Base-by-base conservation (phyloP, 2,888 invertebrate species). In the Sylvicola fuscatus region DNA sequence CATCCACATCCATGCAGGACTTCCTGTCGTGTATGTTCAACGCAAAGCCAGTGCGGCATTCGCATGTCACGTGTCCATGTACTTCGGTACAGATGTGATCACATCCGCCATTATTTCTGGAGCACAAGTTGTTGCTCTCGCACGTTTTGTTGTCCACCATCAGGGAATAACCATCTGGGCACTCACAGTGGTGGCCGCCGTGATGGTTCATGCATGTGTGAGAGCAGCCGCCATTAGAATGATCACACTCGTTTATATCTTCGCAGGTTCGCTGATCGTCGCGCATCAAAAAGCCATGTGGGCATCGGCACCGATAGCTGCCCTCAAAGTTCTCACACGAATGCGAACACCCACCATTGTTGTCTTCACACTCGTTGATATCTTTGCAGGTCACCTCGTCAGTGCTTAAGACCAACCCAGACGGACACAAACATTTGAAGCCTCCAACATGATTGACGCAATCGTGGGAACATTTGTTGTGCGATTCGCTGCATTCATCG, bases 291-390 rank as follows among this genome's bases (percentile, higher is more conserved):
- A 52, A 60, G 2, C 56, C 60, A 7, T 37, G 41, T 1, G 62
- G 62, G 44, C 70, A 70, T 3, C 50, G 48, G 41, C 71, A 72
- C 32, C 53, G 49, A 41, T 53, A 64, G 13, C 63, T 56, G 7
- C 68, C 70, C n/a, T 59, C 57, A 3, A 54, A 51, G 43, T 70
- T 70, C 38, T 58, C 53, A 46, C 72, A 72, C 29, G 57, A 53
- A 42, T 63, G 58, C 0, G 59, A 58, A 40, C 73, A 71, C 14
- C 60, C 64, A 29, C 55, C 58, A 36, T 61, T 64, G 3, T 50
- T 43, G 0, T 48, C 44, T 5, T 44, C 45, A n/a, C 50, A 52
- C 6, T 52, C 49, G 33, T 49, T 37, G 2, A 44, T 43, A 10
- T 49, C 46, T 17, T 37, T 28, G 31, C 42, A 44, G 28, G 37